These are phyloP conservation scores for Acipenser oxyrinchus DNA, from an alignment of 2,797 vertebrate genomes.

Conservation along the genomic window DNA sequence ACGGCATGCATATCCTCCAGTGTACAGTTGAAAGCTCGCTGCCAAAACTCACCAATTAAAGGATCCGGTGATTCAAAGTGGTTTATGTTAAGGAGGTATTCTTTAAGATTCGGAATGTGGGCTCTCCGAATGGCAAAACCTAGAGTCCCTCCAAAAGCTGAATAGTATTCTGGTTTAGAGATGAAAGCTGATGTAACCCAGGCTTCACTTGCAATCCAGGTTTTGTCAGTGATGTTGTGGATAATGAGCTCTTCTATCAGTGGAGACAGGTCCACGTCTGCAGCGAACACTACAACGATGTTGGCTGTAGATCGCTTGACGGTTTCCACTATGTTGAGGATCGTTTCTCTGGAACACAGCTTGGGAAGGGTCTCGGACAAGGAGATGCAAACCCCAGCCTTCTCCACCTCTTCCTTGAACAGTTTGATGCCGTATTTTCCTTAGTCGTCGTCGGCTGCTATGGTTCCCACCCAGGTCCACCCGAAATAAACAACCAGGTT, in stretches of 20 bases:
- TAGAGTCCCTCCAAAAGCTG: constrained; percentile 63
- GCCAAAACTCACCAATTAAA: constrained; percentile 75
- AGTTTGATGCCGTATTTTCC: constrained; percentile 76
- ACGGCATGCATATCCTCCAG: constrained; percentile 42
- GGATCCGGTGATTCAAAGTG: constrained; percentile 49
- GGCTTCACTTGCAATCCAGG: constrained; percentile 76
- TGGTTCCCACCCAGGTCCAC: constrained; percentile 77
- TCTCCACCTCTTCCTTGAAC: constrained; percentile 72
- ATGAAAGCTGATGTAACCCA: constrained; percentile 76
- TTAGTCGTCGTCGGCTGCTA: constrained; percentile 73
- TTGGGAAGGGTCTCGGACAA: constrained; percentile 77
- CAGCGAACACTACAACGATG: constrained; percentile 74
- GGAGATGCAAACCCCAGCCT: constrained; percentile 64
- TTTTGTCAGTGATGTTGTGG: constrained; percentile 68
- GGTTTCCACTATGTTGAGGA: constrained; percentile 51
- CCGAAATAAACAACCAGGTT: constrained; percentile 66
- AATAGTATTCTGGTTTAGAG: constrained; percentile 54
- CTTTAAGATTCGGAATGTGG: constrained; percentile 57
- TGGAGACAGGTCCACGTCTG: constrained; percentile 72
- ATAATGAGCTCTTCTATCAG: constrained; percentile 57
- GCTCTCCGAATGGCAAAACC: constrained; percentile 67
- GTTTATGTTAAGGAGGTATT: constrained; percentile 57
- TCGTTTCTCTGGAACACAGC: constrained; percentile 54
- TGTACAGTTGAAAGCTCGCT: constrained; percentile 72
- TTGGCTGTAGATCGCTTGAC: constrained; percentile 62